phyloP scores from a whole-genome alignment of 35 echinoderm and acorn worm species.

The Acanthaster planci region DNA sequence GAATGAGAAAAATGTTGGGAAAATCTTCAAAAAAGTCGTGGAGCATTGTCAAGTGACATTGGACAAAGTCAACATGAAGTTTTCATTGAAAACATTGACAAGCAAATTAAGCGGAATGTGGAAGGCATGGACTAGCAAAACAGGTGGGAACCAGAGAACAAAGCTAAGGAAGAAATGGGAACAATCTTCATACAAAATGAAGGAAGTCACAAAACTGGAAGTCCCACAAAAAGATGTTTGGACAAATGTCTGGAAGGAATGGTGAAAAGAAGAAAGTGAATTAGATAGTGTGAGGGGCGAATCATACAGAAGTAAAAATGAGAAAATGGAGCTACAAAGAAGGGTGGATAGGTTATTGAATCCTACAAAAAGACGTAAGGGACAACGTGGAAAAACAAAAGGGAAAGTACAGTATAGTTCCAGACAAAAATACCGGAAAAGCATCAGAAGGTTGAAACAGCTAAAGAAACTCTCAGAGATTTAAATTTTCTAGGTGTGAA shows the following conservation, averaged over 20 bases:
- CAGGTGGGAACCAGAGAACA: not conserved
- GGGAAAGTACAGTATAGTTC: conserved; percentile 43
- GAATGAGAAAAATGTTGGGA: not conserved
- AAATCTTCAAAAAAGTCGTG: not conserved
- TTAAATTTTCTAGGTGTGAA: conserved; percentile 39
- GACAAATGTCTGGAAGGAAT: conserved; percentile 27
- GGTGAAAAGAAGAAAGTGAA: conserved; percentile 44
- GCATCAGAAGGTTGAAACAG: conserved; percentile 25
- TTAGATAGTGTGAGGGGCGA: conserved; percentile 25
- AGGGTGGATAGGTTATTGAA: conserved; percentile 44
- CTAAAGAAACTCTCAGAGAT: conserved; percentile 15
- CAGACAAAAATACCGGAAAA: conserved; percentile 45
- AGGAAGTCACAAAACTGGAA: conserved; percentile 51
- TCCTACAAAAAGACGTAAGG: conserved; percentile 17
- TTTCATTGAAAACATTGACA: conserved; percentile 9
- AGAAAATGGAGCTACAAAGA: conserved; percentile 31
- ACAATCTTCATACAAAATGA: conserved; percentile 44
- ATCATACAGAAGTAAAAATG: conserved; percentile 33
- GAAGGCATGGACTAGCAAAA: conserved; percentile 27
- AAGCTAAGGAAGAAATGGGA: conserved; percentile 50
- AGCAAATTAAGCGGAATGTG: conserved; percentile 37
- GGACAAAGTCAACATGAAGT: conserved; percentile 40
- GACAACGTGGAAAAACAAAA: conserved; percentile 44
- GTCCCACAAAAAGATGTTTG: conserved; percentile 57
- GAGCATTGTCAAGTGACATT: not conserved